Evolutionary conservation across 2,797 vertebrate species (phyloP).

Genomic region (Megalops cyprinoides): DNA sequence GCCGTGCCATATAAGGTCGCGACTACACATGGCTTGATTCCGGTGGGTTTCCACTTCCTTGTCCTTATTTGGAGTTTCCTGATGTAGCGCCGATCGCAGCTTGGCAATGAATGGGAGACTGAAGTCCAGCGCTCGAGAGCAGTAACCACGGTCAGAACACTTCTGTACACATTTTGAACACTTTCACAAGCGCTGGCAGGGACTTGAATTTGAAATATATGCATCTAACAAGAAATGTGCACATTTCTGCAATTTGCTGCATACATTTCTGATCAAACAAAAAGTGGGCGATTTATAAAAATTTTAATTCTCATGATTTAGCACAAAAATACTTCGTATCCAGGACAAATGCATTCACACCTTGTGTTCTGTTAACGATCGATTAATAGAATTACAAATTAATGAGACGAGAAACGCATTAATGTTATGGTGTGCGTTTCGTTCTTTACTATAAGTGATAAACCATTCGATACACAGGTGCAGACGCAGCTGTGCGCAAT

Average conservation of each 20-base stretch:
- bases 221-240: too few relatives aligned
- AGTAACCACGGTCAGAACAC: constrained; percentile 36
- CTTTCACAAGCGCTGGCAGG: constrained; percentile 23
- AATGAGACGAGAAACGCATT: too few relatives aligned
- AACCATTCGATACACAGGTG: too few relatives aligned
- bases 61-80: constrained; percentile 80
- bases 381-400: too few relatives aligned
- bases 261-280: neutral
- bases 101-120: constrained; percentile 37
- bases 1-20: constrained; percentile 69
- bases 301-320: too few relatives aligned
- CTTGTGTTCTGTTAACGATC: too few relatives aligned
- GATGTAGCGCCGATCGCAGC: constrained; percentile 44
- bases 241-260: neutral
- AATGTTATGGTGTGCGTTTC: too few relatives aligned
- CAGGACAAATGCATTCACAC: too few relatives aligned
- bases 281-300: too few relatives aligned
- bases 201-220: neutral
- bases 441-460: too few relatives aligned
- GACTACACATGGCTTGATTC: constrained; percentile 75
- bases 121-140: constrained; percentile 36
- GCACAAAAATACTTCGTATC: too few relatives aligned
- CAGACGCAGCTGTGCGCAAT: too few relatives aligned
- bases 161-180: constrained; percentile 14
- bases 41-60: constrained; percentile 75